A percentile compares a stretch with the other conserved stretches of the same genome.
phyloP scores from a whole-genome alignment of 2,888 invertebrate species.

The Conistra vaccinii region DNA sequence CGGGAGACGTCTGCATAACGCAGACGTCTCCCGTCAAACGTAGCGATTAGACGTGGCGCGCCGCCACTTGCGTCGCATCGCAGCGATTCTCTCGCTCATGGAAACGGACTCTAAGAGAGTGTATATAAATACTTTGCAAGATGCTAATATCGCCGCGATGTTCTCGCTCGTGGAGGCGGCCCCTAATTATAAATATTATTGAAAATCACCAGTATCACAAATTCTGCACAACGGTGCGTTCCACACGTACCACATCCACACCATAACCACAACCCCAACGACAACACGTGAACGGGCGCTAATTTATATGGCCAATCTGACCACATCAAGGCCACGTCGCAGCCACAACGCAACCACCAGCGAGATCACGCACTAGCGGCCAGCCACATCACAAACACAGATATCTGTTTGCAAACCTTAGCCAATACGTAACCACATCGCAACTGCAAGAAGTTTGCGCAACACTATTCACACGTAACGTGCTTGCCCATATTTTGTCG shows the following conservation, averaged over 20 bases:
- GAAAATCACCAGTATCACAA: background rate
- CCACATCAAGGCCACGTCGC: background rate
- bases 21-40: no score
- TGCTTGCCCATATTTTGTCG: background rate
- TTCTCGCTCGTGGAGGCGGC: no score
- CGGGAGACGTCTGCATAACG: no score
- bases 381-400: background rate
- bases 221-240: background rate
- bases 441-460: background rate
- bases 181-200: background rate
- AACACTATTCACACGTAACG: background rate
- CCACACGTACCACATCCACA: background rate
- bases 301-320: background rate
- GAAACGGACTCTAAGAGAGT: no score
- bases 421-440: background rate
- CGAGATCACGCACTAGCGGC: background rate
- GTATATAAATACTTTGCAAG: no score
- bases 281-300: background rate
- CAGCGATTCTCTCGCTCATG: no score
- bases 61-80: no score
- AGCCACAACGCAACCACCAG: background rate
- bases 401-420: background rate
- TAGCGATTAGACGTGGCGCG: no score
- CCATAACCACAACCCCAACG: background rate
- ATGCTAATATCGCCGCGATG: no score